Percentiles rank a stretch among this genome's conserved stretches.
phyloP scores from a whole-genome alignment of 2,888 invertebrate genomes.

The Teinopalpus imperialis region DNA sequence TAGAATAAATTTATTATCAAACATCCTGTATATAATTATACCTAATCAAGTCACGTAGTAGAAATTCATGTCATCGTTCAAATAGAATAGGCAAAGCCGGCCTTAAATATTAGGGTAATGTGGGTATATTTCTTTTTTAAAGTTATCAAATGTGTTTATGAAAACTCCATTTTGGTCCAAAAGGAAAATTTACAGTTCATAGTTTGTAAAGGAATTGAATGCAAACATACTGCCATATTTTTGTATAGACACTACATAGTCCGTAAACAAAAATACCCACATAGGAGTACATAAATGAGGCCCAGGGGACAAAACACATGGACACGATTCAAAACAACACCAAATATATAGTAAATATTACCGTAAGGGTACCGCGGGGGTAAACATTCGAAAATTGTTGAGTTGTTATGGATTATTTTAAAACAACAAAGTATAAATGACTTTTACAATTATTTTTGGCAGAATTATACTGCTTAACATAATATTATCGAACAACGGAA shows the following conservation, averaged over 20 bases:
- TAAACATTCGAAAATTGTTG: too few species aligned
- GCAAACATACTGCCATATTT: conserved; percentile 76
- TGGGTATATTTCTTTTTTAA: conserved; percentile 42
- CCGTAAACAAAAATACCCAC: conserved; percentile 47
- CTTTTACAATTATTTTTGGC: too few species aligned
- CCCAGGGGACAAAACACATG: conserved; percentile 25
- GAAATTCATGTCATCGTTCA: conserved; percentile 56
- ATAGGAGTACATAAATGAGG: conserved; percentile 48
- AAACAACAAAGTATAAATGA: too few species aligned
- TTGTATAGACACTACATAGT: conserved; percentile 45
- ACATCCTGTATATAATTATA: conserved; percentile 67
- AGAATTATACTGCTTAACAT: too few species aligned
- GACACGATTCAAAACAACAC: conserved; percentile 21
- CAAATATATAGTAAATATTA: conserved; percentile 20
- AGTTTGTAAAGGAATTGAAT: conserved; percentile 72
- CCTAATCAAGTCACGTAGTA: conserved; percentile 44
- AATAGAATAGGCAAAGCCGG: conserved; percentile 76
- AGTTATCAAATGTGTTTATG: conserved; percentile 31
- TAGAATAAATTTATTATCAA: conserved; percentile 49
- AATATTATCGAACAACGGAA: neutral
- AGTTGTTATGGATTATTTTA: too few species aligned
- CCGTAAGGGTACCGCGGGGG: conserved; percentile 9
- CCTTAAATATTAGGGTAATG: conserved; percentile 64
- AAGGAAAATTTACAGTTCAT: conserved; percentile 34
- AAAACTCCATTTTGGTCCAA: conserved; percentile 40